phyloP scores from a whole-genome alignment of 2,797 vertebrate genomes.

The Lithobates pipiens region DNA sequence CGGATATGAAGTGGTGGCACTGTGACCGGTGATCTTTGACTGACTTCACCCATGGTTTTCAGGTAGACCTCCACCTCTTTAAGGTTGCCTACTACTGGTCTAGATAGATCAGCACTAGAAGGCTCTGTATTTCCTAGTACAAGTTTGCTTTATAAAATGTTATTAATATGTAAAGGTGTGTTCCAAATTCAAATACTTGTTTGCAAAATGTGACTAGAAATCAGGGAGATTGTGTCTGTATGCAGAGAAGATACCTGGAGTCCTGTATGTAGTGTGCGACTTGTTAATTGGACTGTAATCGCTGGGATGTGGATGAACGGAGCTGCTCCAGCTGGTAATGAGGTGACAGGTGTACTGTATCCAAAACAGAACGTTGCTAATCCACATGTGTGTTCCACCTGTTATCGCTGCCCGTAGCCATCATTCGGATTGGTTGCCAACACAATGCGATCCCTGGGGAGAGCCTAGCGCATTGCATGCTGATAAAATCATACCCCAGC shows the following conservation, averaged over 20 bases:
- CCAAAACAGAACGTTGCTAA: constrained; percentile 22
- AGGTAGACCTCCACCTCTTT: too few species aligned
- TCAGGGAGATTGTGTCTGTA: too few species aligned
- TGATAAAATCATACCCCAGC: constrained; percentile 34
- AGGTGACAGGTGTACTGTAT: constrained; percentile 42
- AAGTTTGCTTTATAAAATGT: too few species aligned
- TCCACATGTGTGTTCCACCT: constrained; percentile 39
- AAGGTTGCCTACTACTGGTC: too few species aligned
- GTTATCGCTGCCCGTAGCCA: constrained; percentile 9
- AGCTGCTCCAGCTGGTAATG: not conserved
- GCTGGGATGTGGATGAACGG: not conserved
- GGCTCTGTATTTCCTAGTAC: too few species aligned
- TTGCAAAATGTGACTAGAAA: too few species aligned
- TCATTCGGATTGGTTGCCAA: constrained; percentile 30
- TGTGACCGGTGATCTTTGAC: too few species aligned
- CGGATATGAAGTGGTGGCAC: too few species aligned
- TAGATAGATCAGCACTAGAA: too few species aligned
- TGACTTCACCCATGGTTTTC: too few species aligned
- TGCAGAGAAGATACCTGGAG: not conserved
- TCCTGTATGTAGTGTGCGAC: not conserved
- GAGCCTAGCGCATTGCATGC: constrained; percentile 1
- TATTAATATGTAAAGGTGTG: too few species aligned
- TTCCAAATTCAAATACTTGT: too few species aligned
- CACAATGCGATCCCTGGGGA: constrained; percentile 13
- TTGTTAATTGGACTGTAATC: not conserved